phyloP scores from a whole-genome alignment of 2,797 vertebrate species.

The Dallia pectoralis region DNA sequence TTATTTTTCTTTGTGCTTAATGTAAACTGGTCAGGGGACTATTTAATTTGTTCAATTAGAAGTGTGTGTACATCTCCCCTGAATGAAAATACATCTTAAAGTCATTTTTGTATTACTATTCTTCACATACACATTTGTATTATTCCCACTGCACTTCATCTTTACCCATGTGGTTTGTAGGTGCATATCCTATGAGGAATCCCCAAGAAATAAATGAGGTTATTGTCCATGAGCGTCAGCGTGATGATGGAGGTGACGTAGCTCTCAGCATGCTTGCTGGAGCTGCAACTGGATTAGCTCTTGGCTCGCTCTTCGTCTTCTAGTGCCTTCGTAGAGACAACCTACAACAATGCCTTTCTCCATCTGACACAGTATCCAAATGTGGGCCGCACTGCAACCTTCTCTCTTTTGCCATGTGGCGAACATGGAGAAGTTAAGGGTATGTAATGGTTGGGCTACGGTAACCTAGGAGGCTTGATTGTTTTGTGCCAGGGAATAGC shows the following conservation, averaged over 20 bases:
- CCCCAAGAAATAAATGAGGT: slow-evolving; percentile 81
- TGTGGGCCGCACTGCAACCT: slow-evolving; percentile 40
- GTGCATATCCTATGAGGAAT: slow-evolving; percentile 66
- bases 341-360: neutral
- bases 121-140: neutral
- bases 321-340: slow-evolving; percentile 57
- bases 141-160: neutral
- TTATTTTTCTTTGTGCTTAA: no score
- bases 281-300: slow-evolving; percentile 90
- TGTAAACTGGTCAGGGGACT: no score
- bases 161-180: slow-evolving; percentile 53
- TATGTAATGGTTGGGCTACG: slow-evolving; percentile 19
- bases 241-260: slow-evolving; percentile 81
- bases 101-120: neutral
- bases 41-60: no score
- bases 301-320: slow-evolving; percentile 94
- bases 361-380: neutral
- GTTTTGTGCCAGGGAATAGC: slow-evolving; percentile 50
- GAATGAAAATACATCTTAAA: neutral
- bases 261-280: slow-evolving; percentile 92
- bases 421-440: slow-evolving; percentile 31
- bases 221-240: slow-evolving; percentile 85
- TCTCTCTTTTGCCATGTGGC: slow-evolving; percentile 45
- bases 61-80: no score
- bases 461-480: slow-evolving; percentile 47